Percentiles rank a stretch among this genome's conserved stretches.
phyloP scores from a whole-genome alignment of 1,140 invertebrate genomes.

The Charaxes varanes region DNA sequence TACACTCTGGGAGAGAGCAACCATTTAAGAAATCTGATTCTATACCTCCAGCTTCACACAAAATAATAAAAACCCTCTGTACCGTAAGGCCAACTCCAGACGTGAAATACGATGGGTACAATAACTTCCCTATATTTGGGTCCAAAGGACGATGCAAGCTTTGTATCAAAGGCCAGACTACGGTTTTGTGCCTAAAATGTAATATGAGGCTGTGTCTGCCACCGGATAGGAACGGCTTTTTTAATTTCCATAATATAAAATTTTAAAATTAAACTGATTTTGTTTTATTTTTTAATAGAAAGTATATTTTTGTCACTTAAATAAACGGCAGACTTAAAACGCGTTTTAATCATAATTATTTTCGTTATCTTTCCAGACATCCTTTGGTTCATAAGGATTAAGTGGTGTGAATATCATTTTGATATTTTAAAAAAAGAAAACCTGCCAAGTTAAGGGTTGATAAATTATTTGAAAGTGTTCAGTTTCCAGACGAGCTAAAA shows the following conservation, averaged over 20 bases:
- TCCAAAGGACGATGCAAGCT: slow-evolving; percentile 24
- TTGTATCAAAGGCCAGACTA: slow-evolving; percentile 22
- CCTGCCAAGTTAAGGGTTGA: too few species aligned
- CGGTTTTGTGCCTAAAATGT: slow-evolving; percentile 25
- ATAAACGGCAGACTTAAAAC: too few species aligned
- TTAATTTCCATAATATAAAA: slow-evolving; percentile 21
- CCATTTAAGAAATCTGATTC: slow-evolving; percentile 15
- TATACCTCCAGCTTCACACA: slow-evolving; percentile 17
- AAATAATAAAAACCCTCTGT: slow-evolving; percentile 13
- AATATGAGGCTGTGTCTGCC: slow-evolving; percentile 20
- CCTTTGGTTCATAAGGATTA: too few species aligned
- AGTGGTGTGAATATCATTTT: too few species aligned
- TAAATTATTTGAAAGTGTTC: too few species aligned
- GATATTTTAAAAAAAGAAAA: too few species aligned
- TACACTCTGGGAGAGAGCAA: slow-evolving; percentile 12
- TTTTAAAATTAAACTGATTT: too few species aligned
- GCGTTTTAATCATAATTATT: too few species aligned
- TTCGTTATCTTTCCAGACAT: too few species aligned
- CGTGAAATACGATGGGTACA: slow-evolving; percentile 22
- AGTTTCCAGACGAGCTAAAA: too few species aligned
- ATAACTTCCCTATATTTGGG: slow-evolving; percentile 22
- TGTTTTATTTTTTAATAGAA: too few species aligned
- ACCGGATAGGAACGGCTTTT: slow-evolving; percentile 23
- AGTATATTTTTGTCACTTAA: too few species aligned
- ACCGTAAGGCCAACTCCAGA: slow-evolving; percentile 10